Evolutionary conservation across 2,113 vertebrate species (phyloP).

Genomic region (Sarotherodon lohbergeri): DNA sequence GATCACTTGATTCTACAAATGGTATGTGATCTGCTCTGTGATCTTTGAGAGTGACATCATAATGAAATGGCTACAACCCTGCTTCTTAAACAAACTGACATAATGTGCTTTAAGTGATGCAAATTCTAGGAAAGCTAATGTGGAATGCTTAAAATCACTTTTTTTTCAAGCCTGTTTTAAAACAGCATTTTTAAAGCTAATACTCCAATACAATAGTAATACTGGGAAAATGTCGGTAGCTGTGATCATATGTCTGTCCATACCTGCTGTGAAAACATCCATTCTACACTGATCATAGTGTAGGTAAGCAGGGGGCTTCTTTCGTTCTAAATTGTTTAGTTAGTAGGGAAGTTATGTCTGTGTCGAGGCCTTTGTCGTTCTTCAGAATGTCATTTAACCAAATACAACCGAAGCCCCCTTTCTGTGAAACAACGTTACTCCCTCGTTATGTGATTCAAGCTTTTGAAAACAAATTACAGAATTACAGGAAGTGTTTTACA

Average conservation of each 20-base stretch:
- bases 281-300: neutral
- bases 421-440: neutral
- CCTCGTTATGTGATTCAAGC: neutral
- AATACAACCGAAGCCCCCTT: rapidly evolving
- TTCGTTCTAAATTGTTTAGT: neutral
- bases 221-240: neutral
- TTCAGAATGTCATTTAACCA: neutral
- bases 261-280: neutral
- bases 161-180: neutral
- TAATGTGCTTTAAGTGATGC: rapidly evolving
- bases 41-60: neutral
- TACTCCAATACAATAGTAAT: neutral
- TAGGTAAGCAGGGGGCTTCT: neutral
- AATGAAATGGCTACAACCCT: neutral
- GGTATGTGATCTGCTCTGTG: neutral
- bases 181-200: neutral
- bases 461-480: neutral
- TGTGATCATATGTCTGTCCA: rapidly evolving
- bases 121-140: neutral
- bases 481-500: too few species aligned
- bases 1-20: neutral
- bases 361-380: neutral
- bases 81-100: neutral
- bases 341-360: neutral
- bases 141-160: neutral